Conservation (phyloP, 2,888 invertebrate species). For the Pachydiplax longipennis region DNA sequence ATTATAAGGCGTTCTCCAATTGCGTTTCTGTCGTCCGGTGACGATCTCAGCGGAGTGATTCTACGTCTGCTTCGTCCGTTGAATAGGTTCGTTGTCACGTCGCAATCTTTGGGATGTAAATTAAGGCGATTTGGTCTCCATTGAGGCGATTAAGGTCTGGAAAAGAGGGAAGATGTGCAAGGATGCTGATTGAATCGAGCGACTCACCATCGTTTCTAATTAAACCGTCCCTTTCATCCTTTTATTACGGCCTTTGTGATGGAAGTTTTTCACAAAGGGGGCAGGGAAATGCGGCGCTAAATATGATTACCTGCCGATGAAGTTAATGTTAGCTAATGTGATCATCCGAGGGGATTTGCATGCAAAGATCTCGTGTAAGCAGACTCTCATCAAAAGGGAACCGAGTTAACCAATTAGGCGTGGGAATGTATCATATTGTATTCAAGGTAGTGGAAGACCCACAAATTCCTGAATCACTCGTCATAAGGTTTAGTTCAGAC, state of each 20-base stretch:
- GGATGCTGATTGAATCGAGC: background rate
- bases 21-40: background rate
- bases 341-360: background rate
- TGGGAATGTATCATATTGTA: too few relatives aligned
- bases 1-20: background rate
- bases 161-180: background rate
- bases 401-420: too few relatives aligned
- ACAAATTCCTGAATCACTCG: too few relatives aligned
- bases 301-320: background rate
- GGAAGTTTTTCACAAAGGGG: background rate
- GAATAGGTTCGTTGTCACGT: background rate
- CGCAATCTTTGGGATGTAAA: background rate
- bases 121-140: background rate
- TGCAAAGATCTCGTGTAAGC: background rate
- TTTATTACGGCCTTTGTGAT: background rate
- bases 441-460: too few relatives aligned
- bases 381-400: too few relatives aligned
- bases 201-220: background rate
- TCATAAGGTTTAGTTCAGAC: too few relatives aligned
- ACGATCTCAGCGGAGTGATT: background rate
- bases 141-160: background rate
- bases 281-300: background rate
- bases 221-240: background rate
- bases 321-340: background rate
- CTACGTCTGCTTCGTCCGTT: background rate